Evolutionary conservation across 2,797 vertebrate species (phyloP).

Genomic region (Mycteria americana): DNA sequence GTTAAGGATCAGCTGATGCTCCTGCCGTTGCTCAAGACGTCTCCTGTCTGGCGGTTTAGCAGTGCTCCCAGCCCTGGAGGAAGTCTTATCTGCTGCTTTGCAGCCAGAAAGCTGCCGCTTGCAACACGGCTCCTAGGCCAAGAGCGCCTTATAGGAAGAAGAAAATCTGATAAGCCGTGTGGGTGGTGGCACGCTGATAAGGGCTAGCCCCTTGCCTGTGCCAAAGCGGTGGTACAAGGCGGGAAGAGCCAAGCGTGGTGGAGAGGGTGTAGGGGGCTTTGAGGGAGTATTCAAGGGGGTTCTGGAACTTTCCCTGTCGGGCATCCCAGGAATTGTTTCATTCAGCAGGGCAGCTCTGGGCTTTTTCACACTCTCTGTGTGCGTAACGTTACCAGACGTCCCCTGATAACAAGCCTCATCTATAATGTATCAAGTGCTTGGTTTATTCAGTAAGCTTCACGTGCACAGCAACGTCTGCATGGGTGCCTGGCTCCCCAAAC

Average conservation of each 20-base stretch:
- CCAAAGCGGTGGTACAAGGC: not conserved
- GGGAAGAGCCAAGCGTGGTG: not conserved
- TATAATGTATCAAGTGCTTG: not conserved
- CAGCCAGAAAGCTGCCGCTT: not conserved
- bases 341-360: not conserved
- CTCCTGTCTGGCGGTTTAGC: slow-evolving; percentile 9
- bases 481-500: not conserved
- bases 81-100: not conserved
- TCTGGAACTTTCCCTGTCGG: not conserved
- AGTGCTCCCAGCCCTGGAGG: not conserved
- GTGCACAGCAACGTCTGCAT: not conserved
- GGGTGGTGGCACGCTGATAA: not conserved
- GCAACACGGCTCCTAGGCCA: not conserved
- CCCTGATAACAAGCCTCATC: not conserved
- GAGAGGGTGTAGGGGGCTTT: not conserved
- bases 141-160: not conserved
- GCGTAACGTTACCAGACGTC: not conserved
- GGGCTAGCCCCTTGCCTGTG: not conserved
- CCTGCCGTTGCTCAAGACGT: not conserved
- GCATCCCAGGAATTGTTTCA: not conserved
- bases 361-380: not conserved
- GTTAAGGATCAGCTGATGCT: slow-evolving; percentile 43
- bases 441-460: not conserved
- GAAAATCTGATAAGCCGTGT: not conserved
- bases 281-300: not conserved